Percentiles rank a stretch among this genome's conserved stretches.
phyloP scores from a whole-genome alignment of 1,140 invertebrate genomes.

The Acyrthosiphon pisum region DNA sequence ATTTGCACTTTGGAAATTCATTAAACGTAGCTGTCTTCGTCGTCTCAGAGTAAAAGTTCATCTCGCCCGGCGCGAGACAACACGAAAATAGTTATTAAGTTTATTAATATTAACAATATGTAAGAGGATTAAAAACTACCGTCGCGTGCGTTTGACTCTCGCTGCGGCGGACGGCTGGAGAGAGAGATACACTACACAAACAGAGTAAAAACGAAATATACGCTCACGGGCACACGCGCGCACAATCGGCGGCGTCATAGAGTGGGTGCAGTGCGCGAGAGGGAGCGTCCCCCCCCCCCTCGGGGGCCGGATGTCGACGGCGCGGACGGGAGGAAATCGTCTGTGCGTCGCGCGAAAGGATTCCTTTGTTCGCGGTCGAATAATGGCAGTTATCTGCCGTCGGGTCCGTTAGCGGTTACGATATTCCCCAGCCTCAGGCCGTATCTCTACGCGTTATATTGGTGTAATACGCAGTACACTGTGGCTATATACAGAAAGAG shows the following conservation, averaged over 20 bases:
- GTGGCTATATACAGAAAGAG: background rate
- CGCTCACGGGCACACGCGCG: background rate
- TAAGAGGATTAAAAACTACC: constrained; percentile 16
- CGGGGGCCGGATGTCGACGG: background rate
- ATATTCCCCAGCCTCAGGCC: background rate
- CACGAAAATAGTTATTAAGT: constrained; percentile 23
- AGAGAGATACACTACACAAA: background rate
- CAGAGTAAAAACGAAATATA: constrained; percentile 34
- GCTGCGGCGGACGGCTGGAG: background rate
- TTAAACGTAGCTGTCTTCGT: constrained; percentile 14
- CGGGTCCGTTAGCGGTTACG: constrained; percentile 15
- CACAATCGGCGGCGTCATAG: background rate
- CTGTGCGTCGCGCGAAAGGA: constrained; percentile 20
- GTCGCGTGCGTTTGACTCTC: constrained; percentile 34
- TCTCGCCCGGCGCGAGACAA: background rate
- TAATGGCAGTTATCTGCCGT: constrained; percentile 44
- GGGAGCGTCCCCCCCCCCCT: too few relatives aligned
- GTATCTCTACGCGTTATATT: background rate
- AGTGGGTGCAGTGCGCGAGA: background rate
- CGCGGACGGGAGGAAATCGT: background rate
- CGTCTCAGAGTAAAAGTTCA: background rate
- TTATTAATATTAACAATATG: constrained; percentile 22
- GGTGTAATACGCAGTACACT: background rate
- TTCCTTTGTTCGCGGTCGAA: constrained; percentile 42
- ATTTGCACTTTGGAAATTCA: constrained; percentile 17